Conservation (phyloP, 2,888 invertebrate species). For the Gymnoscelis rufifasciata region DNA sequence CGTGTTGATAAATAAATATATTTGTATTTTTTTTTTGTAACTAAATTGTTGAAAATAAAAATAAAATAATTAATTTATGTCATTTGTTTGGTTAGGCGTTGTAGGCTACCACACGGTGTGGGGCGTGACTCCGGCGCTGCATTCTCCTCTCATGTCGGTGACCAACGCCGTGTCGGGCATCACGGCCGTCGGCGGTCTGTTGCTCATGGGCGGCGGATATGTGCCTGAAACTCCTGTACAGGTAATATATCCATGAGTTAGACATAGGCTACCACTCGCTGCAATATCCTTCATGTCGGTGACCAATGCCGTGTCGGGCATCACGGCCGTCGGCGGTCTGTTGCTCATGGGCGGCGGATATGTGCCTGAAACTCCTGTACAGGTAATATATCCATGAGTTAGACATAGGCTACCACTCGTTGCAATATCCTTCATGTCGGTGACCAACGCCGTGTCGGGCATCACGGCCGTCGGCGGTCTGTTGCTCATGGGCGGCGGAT, state of each 20-base stretch:
- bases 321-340: slow-evolving; percentile 94
- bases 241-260: slow-evolving; percentile 58
- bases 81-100: slow-evolving; percentile 72
- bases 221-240: slow-evolving; percentile 86
- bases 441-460: slow-evolving; percentile 94
- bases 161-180: slow-evolving; percentile 95
- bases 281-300: slow-evolving; percentile 96
- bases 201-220: slow-evolving; percentile 91
- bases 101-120: slow-evolving; percentile 94
- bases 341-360: slow-evolving; percentile 91
- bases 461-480: slow-evolving; percentile 95
- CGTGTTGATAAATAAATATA: too few relatives aligned
- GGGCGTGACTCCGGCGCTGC: slow-evolving; percentile 94
- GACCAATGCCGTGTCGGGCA: slow-evolving; percentile 94
- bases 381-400: slow-evolving; percentile 70
- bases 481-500: slow-evolving; percentile 90
- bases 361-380: slow-evolving; percentile 85
- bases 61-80: background rate
- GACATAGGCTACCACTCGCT: slow-evolving; percentile 92
- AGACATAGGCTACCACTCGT: slow-evolving; percentile 91
- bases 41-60: too few relatives aligned
- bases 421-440: slow-evolving; percentile 96
- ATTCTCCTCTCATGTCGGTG: slow-evolving; percentile 95
- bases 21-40: too few relatives aligned
- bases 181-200: slow-evolving; percentile 93